Evolutionary conservation across 2,797 vertebrate species (phyloP).

Genomic region (Triplophysa yarkandensis): DNA sequence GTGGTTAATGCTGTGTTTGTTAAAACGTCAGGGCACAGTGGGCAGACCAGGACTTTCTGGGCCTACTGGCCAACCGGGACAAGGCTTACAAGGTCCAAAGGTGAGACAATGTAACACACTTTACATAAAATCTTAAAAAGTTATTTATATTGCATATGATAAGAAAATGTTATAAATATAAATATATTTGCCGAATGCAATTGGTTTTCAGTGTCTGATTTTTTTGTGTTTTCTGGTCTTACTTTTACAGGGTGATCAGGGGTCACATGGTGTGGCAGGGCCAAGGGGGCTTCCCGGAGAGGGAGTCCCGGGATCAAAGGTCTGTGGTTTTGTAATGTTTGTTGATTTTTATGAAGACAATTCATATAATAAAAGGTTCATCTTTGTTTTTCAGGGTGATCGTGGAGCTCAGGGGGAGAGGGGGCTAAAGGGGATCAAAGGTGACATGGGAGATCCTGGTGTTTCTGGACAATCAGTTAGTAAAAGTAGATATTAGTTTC

Average conservation of each 20-base stretch:
- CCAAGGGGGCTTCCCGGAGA: conserved; percentile 84
- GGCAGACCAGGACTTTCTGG: conserved; percentile 83
- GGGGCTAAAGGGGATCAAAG: conserved; percentile 84
- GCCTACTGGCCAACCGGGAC: conserved; percentile 80
- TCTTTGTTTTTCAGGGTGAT: conserved; percentile 75
- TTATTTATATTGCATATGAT: background rate
- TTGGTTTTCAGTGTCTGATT: background rate
- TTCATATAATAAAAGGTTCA: background rate
- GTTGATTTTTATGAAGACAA: background rate
- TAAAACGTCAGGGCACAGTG: conserved; percentile 73
- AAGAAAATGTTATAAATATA: too few species aligned
- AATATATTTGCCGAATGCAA: background rate
- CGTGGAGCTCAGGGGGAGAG: conserved; percentile 81
- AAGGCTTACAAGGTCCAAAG: conserved; percentile 88
- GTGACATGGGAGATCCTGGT: conserved; percentile 82
- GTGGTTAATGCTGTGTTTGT: background rate
- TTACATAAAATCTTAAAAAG: background rate
- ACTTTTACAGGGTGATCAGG: conserved; percentile 83
- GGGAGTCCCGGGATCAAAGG: conserved; percentile 86
- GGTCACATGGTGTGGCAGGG: conserved; percentile 82
- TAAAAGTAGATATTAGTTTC: conserved; percentile 2
- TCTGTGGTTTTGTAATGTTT: conserved; percentile 60
- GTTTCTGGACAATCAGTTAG: conserved; percentile 80
- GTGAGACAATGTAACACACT: conserved; percentile 60
- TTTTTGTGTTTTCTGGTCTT: background rate